Evolutionary conservation across 2,888 invertebrate species (phyloP), one percentile per base, ranked within the genome.

Genomic region (Phyto melanocephala): DNA sequence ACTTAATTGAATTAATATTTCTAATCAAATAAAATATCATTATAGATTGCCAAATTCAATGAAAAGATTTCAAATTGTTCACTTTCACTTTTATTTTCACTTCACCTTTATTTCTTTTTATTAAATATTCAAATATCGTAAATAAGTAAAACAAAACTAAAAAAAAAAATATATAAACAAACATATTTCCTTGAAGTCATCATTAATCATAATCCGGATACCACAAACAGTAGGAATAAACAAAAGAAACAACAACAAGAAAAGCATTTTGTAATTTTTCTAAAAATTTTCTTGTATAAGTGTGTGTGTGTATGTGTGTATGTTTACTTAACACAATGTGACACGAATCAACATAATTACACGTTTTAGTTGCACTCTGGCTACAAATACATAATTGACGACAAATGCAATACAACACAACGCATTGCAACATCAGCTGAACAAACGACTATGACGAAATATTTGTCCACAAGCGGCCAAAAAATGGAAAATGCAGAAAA

Each of bases 311-410:
- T n/a, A n/a, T 45, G 45, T 20, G 11, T 20, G 8, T 47, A 20
- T 47, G n/a, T 56, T 50, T 22, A 28, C 15, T 65, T 65, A 58
- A 71, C 54, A 45, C 76, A 77, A 81, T 62, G 81, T 85, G 87
- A 87, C 87, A 86, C 86, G 87, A 87, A 87, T 87, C 87, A 86
- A 86, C 86, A 86, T 89, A 89, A 89, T 89, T 88, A 89, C 87
- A 88, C 85, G 87, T 89, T 87, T 86, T 84, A 77, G 75, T 80
- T 85, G 78, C 84, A 85, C 71, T 76, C 54, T 75, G 72, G 58
- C 65, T 15, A 52, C 67, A 67, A 80, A 74, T 60, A 54, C 77
- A 60, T 78, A 77, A 79, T 76, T 82, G 82, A 82, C 79, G 82
- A 82, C 79, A 82, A 82, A 82, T 79, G 24, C 65, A 79, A 76